phyloP scores from a whole-genome alignment of 1,140 invertebrate species.

The Orius insidiosus region DNA sequence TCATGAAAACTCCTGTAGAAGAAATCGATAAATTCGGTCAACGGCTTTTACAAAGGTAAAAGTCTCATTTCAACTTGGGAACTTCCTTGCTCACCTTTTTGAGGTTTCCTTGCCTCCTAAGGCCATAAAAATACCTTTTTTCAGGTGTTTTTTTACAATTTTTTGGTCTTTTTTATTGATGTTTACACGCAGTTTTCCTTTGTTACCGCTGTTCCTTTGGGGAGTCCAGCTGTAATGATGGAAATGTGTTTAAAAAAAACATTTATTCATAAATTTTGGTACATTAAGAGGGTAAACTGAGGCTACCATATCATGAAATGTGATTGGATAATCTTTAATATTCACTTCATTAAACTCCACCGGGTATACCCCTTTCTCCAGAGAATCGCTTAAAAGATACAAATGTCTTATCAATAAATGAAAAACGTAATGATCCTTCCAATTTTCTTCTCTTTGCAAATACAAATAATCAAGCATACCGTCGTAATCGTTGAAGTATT shows the following conservation, averaged over 20 bases:
- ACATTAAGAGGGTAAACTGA: conserved; percentile 8
- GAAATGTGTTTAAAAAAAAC: no score
- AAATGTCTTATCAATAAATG: conserved; percentile 14
- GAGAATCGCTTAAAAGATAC: conserved; percentile 10
- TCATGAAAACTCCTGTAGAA: conserved; percentile 82
- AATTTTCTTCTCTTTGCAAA: conserved; percentile 3
- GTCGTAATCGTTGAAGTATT: neutral
- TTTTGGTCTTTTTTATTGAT: neutral
- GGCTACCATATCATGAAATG: conserved; percentile 12
- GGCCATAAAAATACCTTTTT: conserved; percentile 12
- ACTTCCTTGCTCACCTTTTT: no score
- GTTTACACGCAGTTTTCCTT: no score
- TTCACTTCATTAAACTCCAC: conserved; percentile 10
- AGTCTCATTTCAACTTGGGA: no score
- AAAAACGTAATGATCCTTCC: conserved; percentile 10
- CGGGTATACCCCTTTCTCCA: conserved; percentile 5
- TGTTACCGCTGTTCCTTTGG: no score
- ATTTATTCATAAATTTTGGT: neutral
- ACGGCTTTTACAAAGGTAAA: conserved; percentile 41
- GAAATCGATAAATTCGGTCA: conserved; percentile 67
- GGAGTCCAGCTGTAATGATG: no score
- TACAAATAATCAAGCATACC: conserved; percentile 1
- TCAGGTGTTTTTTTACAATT: neutral
- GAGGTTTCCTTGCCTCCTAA: no score
- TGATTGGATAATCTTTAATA: conserved; percentile 11